Evolutionary conservation across 2,797 vertebrate species (phyloP).

Genomic region (Molossus molossus): DNA sequence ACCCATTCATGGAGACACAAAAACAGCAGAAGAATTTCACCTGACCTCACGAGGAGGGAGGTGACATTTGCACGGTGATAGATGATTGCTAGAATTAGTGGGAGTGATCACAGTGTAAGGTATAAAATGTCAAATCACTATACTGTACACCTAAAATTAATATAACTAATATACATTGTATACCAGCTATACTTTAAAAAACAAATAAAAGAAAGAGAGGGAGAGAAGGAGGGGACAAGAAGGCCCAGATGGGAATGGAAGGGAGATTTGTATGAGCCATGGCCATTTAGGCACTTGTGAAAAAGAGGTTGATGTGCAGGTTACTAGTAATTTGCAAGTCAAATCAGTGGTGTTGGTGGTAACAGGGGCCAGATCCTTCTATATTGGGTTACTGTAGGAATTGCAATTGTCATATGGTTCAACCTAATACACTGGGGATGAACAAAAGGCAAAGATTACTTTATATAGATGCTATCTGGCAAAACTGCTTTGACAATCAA

Average conservation of each 20-base stretch:
- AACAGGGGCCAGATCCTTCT: neutral
- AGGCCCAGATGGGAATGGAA: neutral
- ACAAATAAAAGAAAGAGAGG: neutral
- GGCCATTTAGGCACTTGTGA: neutral
- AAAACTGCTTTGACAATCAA: conserved; percentile 11
- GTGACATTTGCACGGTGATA: neutral
- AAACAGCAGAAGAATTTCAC: neutral
- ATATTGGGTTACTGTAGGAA: neutral
- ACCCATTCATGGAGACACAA: neutral
- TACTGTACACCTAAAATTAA: neutral
- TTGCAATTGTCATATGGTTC: neutral
- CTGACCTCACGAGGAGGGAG: neutral
- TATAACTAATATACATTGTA: neutral
- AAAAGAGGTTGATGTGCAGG: conserved; percentile 20
- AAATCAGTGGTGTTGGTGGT: neutral
- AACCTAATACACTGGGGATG: neutral
- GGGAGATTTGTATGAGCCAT: neutral
- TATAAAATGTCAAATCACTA: neutral
- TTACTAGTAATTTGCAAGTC: neutral
- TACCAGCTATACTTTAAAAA: neutral
- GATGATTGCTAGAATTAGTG: neutral
- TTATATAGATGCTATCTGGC: neutral
- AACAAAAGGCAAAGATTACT: conserved; percentile 14
- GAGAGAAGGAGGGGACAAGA: neutral
- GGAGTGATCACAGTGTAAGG: neutral